Conservation (phyloP, 2,888 invertebrate genomes). For the Dromius quadrimaculatus region DNA sequence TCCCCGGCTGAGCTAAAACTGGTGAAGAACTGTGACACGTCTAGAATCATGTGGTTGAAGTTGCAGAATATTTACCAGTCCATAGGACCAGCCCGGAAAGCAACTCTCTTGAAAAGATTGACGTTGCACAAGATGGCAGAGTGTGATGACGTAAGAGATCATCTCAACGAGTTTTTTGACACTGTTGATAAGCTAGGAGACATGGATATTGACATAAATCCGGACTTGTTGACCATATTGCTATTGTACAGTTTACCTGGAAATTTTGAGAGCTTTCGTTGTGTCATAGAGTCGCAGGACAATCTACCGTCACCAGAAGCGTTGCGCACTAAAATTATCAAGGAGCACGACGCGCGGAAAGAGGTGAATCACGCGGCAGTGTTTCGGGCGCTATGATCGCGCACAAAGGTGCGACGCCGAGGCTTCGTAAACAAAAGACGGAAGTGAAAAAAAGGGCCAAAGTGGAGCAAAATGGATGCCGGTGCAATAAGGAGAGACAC, state of each 20-base stretch:
- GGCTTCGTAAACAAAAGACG: background rate
- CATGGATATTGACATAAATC: slow-evolving; percentile 48
- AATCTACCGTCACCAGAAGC: slow-evolving; percentile 56
- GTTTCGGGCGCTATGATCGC: background rate
- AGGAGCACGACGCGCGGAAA: slow-evolving; percentile 57
- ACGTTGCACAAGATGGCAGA: slow-evolving; percentile 59
- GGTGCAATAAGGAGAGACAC: slow-evolving; percentile 21
- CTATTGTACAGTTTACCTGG: slow-evolving; percentile 60
- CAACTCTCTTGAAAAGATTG: slow-evolving; percentile 60
- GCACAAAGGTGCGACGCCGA: background rate
- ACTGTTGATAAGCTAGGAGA: slow-evolving; percentile 59
- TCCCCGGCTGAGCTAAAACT: slow-evolving; percentile 55
- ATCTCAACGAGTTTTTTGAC: slow-evolving; percentile 60
- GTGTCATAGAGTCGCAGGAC: slow-evolving; percentile 61
- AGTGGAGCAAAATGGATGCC: background rate
- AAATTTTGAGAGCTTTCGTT: slow-evolving; percentile 59
- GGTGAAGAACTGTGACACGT: slow-evolving; percentile 56
- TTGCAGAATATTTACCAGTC: slow-evolving; percentile 59
- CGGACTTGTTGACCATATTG: slow-evolving; percentile 58
- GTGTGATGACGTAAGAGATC: slow-evolving; percentile 57
- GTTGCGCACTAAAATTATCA: slow-evolving; percentile 57
- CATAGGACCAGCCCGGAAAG: slow-evolving; percentile 60
- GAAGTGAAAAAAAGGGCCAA: background rate
- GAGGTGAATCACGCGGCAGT: no score
- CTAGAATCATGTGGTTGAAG: slow-evolving; percentile 59